Percentiles rank a stretch among this genome's conserved stretches.
Evolutionary conservation across 2,113 vertebrate species (phyloP).

Genomic region (Gulo gulo): DNA sequence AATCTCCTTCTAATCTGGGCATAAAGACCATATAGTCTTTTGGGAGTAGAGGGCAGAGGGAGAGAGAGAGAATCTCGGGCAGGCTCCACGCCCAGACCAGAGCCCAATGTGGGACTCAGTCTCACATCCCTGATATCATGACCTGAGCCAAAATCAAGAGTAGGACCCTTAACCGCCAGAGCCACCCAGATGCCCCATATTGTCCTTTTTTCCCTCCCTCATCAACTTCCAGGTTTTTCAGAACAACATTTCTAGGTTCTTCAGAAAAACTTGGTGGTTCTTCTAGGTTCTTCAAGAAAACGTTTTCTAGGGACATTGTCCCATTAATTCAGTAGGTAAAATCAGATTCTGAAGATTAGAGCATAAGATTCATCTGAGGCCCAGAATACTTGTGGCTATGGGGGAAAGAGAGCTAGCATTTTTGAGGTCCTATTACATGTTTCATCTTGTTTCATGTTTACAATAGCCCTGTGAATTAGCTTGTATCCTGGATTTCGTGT

Average conservation of each 20-base stretch:
- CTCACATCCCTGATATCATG: background rate
- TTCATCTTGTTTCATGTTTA: background rate
- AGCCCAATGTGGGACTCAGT: background rate
- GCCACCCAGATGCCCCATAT: background rate
- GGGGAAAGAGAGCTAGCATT: background rate
- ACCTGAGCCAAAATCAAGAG: background rate
- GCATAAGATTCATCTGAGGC: background rate
- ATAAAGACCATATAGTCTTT: background rate
- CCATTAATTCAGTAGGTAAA: background rate
- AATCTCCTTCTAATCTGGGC: background rate
- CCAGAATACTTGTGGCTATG: background rate
- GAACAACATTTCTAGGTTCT: background rate
- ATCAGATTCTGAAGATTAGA: background rate
- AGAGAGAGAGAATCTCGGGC: background rate
- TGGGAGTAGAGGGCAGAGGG: background rate
- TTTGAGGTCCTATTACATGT: background rate
- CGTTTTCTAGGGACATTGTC: background rate
- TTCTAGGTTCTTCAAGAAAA: background rate
- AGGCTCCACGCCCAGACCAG: background rate
- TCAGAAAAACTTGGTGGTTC: background rate
- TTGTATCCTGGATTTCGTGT: background rate
- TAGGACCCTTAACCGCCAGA: background rate
- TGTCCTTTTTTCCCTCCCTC: background rate
- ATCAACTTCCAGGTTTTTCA: background rate
- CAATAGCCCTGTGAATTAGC: background rate